Evolutionary conservation across 2,888 invertebrate species (phyloP).

Genomic region (Leptogaster cylindrica): DNA sequence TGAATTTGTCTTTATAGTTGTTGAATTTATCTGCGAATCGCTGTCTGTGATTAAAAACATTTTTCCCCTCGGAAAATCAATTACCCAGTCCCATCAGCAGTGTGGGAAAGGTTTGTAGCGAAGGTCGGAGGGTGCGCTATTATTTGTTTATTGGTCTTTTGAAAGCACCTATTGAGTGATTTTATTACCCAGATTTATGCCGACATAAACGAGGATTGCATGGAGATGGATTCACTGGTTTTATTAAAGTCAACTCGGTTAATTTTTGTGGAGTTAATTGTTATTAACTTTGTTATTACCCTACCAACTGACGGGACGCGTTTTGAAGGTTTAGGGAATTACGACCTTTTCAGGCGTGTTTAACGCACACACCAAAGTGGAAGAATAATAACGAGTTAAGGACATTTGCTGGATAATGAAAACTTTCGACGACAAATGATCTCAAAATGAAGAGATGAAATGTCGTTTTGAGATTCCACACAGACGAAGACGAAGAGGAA

Average conservation of each 20-base stretch:
- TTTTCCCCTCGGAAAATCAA: conserved; percentile 33
- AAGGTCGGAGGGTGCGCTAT: too few species aligned
- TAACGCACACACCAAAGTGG: too few species aligned
- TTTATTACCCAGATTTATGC: conserved; percentile 9
- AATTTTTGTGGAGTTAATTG: too few species aligned
- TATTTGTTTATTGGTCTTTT: not conserved
- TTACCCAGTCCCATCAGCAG: conserved; percentile 3
- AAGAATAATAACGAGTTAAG: too few species aligned
- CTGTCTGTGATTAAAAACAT: conserved; percentile 16
- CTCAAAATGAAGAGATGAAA: too few species aligned
- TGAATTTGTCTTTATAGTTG: conserved; percentile 19
- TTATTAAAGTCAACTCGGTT: too few species aligned
- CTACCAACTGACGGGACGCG: too few species aligned
- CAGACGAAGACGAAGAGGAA: too few species aligned
- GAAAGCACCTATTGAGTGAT: not conserved
- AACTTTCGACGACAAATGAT: too few species aligned
- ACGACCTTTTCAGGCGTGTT: not conserved
- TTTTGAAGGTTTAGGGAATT: not conserved
- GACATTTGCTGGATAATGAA: too few species aligned
- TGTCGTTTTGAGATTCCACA: too few species aligned
- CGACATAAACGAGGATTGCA: not conserved
- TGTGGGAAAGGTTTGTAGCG: conserved; percentile 1
- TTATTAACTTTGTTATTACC: conserved; percentile 25
- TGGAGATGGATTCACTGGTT: not conserved
- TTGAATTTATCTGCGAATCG: conserved; percentile 9